These are phyloP conservation scores for Pseudochromis fuscus DNA, from an alignment of 2,797 vertebrate genomes.

Conservation along the genomic window DNA sequence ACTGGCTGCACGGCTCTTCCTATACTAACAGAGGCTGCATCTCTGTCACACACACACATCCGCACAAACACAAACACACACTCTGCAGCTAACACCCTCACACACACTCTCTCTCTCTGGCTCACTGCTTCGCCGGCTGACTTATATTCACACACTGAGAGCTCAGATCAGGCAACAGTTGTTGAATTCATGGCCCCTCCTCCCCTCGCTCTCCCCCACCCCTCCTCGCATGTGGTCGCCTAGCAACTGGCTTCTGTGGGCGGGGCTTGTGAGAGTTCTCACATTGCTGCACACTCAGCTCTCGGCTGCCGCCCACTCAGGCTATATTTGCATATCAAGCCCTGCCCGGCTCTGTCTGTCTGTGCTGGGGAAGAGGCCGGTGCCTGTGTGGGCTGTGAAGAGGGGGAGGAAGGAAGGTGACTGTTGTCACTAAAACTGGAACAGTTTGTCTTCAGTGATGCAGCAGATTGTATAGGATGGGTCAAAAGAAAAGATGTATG, in stretches of 20 bases:
- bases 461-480: conserved; percentile 63
- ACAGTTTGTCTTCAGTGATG: conserved; percentile 70
- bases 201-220: conserved; percentile 28
- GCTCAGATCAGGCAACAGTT: conserved; percentile 83
- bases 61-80: conserved; percentile 42
- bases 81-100: conserved; percentile 57
- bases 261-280: conserved; percentile 68
- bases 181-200: conserved; percentile 78
- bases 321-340: conserved; percentile 80
- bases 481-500: conserved; percentile 31
- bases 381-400: conserved; percentile 54
- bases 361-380: conserved; percentile 51
- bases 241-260: conserved; percentile 81
- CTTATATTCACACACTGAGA: conserved; percentile 72
- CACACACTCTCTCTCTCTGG: conserved; percentile 51
- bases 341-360: conserved; percentile 63
- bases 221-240: conserved; percentile 66
- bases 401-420: conserved; percentile 49
- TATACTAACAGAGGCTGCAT: conserved; percentile 30
- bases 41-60: conserved; percentile 26
- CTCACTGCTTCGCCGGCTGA: conserved; percentile 65
- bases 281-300: conserved; percentile 77
- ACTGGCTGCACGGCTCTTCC: conserved; percentile 55
- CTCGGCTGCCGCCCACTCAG: conserved; percentile 75
- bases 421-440: conserved; percentile 51